Conservation (phyloP, 2,888 invertebrate genomes). For the Thymelicus acteon region DNA sequence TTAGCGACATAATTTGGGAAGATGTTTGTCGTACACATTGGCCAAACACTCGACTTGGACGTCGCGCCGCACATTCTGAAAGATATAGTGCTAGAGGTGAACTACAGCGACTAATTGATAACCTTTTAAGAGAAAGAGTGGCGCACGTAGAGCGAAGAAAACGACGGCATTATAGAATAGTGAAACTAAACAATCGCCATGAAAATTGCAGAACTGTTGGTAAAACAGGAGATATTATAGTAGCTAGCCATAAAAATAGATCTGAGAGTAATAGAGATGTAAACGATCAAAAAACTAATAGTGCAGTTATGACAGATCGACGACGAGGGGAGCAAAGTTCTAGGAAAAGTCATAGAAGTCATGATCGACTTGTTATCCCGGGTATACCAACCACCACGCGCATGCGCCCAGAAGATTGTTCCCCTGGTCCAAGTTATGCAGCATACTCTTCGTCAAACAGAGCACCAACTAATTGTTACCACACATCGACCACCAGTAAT, state of each 20-base stretch:
- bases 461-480: slow-evolving; percentile 70
- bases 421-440: slow-evolving; percentile 70
- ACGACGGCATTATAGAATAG: slow-evolving; percentile 77
- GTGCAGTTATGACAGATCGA: slow-evolving; percentile 53
- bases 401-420: slow-evolving; percentile 56
- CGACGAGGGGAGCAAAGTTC: slow-evolving; percentile 53
- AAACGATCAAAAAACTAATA: slow-evolving; percentile 61
- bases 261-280: slow-evolving; percentile 57
- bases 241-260: slow-evolving; percentile 74
- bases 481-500: slow-evolving; percentile 54
- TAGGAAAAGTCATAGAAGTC: slow-evolving; percentile 59
- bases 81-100: slow-evolving; percentile 68
- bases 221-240: slow-evolving; percentile 79
- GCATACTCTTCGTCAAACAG: slow-evolving; percentile 52
- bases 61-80: slow-evolving; percentile 64
- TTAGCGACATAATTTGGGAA: slow-evolving; percentile 80
- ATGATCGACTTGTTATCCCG: slow-evolving; percentile 55
- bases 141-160: slow-evolving; percentile 75
- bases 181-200: slow-evolving; percentile 75
- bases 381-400: slow-evolving; percentile 53
- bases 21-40: slow-evolving; percentile 80
- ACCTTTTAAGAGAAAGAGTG: slow-evolving; percentile 71
- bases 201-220: slow-evolving; percentile 72
- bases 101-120: slow-evolving; percentile 74
- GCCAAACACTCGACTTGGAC: slow-evolving; percentile 73